Evolutionary conservation across 2,113 vertebrate genomes (phyloP).

Genomic region (Ophiodon elongatus): DNA sequence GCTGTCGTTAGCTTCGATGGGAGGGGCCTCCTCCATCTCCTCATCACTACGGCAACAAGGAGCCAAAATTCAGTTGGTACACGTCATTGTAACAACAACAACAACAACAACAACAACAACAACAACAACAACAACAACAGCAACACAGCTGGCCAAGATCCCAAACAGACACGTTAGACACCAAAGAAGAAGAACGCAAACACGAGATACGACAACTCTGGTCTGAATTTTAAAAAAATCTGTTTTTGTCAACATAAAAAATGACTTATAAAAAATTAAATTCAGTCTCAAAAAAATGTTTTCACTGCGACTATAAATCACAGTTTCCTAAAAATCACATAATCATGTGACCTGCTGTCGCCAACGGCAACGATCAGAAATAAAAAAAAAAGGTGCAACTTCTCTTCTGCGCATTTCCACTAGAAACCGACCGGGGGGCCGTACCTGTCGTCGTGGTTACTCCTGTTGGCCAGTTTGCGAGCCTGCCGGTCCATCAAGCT

Average conservation of each 20-base stretch:
- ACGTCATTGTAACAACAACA: not conserved
- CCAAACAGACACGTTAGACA: not conserved
- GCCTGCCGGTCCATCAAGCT: conserved; percentile 99
- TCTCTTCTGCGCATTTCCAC: too few species aligned
- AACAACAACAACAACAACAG: not conserved
- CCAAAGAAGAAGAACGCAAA: not conserved
- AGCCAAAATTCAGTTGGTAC: not conserved
- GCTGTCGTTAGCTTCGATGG: conserved; percentile 93
- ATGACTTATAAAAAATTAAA: too few species aligned
- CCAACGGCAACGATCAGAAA: too few species aligned
- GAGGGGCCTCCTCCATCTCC: conserved; percentile 93
- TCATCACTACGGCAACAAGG: conserved; percentile 87
- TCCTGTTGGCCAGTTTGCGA: conserved; percentile 93
- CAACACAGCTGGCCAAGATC: not conserved
- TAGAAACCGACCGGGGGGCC: too few species aligned
- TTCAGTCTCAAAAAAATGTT: too few species aligned
- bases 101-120: not conserved
- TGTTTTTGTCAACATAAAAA: too few species aligned
- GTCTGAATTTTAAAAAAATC: not conserved
- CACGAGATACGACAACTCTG: not conserved
- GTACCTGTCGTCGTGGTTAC: conserved; percentile 91
- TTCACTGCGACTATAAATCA: too few species aligned
- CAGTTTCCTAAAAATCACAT: too few species aligned
- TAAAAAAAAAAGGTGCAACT: too few species aligned
- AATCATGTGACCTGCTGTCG: too few species aligned